Conservation (phyloP, 2,113 vertebrate species). For the Eudyptes chrysolophus region DNA sequence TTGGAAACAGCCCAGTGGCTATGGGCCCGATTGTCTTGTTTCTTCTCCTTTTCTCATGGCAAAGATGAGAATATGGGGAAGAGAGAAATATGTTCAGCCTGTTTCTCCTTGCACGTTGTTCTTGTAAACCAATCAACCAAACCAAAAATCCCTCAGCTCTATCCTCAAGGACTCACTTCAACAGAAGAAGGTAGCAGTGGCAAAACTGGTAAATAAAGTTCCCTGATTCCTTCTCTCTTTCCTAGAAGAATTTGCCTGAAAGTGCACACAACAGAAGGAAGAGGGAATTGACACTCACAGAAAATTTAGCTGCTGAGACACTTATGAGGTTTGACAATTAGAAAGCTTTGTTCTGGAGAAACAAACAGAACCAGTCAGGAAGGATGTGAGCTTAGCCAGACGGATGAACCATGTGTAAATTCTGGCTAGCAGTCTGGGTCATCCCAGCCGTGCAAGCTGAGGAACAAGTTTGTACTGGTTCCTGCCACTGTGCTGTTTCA, state of each 20-base stretch:
- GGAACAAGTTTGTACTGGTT: neutral
- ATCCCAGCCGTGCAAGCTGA: neutral
- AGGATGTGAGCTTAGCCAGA: neutral
- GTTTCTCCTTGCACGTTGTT: neutral
- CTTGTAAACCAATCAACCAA: neutral
- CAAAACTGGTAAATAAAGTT: neutral
- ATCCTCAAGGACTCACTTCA: neutral
- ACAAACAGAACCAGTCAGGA: neutral
- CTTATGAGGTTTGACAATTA: neutral
- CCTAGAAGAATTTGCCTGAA: neutral
- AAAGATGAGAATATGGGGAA: neutral
- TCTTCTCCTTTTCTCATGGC: neutral
- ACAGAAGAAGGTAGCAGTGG: neutral
- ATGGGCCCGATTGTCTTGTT: neutral
- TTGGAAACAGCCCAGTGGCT: neutral
- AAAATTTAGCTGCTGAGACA: neutral
- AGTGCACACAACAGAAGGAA: neutral
- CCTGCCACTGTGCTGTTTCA: neutral
- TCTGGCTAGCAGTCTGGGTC: neutral
- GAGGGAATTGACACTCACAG: neutral
- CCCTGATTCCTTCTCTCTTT: neutral
- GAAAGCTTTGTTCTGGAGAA: neutral
- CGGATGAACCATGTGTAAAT: neutral
- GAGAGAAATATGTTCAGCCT: neutral
- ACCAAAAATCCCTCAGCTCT: neutral